A percentile compares a stretch with the other conserved stretches of the same genome.
Evolutionary conservation across 1,140 invertebrate genomes (phyloP).

Genomic region (Drosophila nasuta): DNA sequence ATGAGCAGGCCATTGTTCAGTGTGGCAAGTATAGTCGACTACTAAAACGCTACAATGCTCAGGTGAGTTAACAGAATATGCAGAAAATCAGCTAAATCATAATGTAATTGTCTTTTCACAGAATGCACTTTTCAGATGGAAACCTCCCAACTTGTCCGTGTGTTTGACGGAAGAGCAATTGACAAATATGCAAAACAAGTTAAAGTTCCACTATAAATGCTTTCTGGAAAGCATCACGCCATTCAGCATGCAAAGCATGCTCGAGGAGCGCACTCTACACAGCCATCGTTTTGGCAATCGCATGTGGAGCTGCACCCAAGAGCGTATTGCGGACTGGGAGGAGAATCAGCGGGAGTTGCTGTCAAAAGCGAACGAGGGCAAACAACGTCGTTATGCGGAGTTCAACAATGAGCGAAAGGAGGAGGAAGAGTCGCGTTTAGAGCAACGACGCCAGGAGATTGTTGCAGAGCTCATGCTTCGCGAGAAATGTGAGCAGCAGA

Average conservation of each 20-base stretch:
- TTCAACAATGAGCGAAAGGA: slow-evolving; percentile 54
- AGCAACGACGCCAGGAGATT: slow-evolving; percentile 54
- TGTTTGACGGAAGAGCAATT: slow-evolving; percentile 70
- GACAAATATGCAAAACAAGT: slow-evolving; percentile 34
- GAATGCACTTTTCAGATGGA: slow-evolving; percentile 68
- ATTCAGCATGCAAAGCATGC: slow-evolving; percentile 53
- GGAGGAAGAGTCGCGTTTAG: slow-evolving; percentile 55
- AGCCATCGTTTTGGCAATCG: slow-evolving; percentile 50
- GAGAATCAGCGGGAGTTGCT: slow-evolving; percentile 27
- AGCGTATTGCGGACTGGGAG: slow-evolving; percentile 64
- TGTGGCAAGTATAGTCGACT: slow-evolving; percentile 83
- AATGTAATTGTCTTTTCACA: slow-evolving; percentile 19
- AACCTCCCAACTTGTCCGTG: slow-evolving; percentile 60
- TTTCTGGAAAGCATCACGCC: slow-evolving; percentile 36
- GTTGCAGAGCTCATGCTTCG: slow-evolving; percentile 50
- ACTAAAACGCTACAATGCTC: slow-evolving; percentile 66
- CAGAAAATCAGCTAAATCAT: not conserved
- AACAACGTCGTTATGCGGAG: slow-evolving; percentile 48
- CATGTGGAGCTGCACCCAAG: slow-evolving; percentile 50
- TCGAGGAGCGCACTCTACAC: slow-evolving; percentile 43
- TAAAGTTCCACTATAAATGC: slow-evolving; percentile 37
- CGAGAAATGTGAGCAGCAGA: slow-evolving; percentile 49
- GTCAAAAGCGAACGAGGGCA: slow-evolving; percentile 43
- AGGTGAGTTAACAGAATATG: slow-evolving; percentile 42
- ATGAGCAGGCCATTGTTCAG: slow-evolving; percentile 68